A percentile compares a stretch with the other conserved stretches of the same genome.
Conservation (phyloP, 2,888 invertebrate species). For the Arrhopalites spinosus region DNA sequence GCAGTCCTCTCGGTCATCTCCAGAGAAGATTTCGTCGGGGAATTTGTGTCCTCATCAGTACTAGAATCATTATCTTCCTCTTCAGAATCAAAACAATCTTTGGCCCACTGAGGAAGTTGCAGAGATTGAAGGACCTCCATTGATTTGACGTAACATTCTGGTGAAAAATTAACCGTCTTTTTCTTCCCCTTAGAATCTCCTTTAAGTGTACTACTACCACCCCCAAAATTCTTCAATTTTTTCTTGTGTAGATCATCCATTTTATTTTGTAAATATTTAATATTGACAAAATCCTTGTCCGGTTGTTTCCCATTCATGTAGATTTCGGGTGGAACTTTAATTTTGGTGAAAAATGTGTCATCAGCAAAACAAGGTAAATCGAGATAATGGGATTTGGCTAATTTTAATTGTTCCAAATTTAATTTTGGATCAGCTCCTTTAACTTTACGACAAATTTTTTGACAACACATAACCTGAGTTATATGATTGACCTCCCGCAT, state of each 20-base stretch:
- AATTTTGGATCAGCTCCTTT: slow-evolving; percentile 24
- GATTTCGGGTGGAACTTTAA: slow-evolving; percentile 11
- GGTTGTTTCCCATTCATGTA: slow-evolving; percentile 3
- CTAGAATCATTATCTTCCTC: not conserved
- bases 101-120: slow-evolving; percentile 20
- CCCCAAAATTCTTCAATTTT: not conserved
- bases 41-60: not conserved
- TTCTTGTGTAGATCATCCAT: slow-evolving; percentile 14
- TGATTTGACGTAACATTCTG: slow-evolving; percentile 7
- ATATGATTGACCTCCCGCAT: slow-evolving; percentile 15
- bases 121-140: not conserved
- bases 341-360: slow-evolving; percentile 15
- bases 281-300: slow-evolving; percentile 2
- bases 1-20: not conserved
- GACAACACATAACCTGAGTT: slow-evolving; percentile 9
- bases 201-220: not conserved
- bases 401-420: slow-evolving; percentile 22
- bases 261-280: slow-evolving; percentile 17
- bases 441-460: not conserved
- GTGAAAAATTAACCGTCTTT: not conserved
- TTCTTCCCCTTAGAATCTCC: not conserved
- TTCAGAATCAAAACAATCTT: slow-evolving; percentile 20
- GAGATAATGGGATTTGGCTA: slow-evolving; percentile 13
- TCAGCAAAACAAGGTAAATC: slow-evolving; percentile 23
- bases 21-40: not conserved